Evolutionary conservation across 35 echinoderm and acorn worm genomes (phyloP).

Genomic region (Hemicentrotus pulcherrimus): DNA sequence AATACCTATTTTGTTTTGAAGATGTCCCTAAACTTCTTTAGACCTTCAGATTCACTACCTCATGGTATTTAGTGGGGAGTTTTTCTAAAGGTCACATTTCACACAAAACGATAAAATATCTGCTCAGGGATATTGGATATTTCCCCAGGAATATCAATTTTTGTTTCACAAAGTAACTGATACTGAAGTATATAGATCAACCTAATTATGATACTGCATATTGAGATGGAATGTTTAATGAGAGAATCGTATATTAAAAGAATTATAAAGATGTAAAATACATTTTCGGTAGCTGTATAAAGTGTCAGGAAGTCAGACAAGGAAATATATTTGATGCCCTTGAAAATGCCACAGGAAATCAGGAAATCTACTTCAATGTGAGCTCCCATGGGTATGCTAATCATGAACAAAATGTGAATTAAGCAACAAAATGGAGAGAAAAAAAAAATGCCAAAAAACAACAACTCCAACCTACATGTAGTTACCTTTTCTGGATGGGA

Average conservation of each 20-base stretch:
- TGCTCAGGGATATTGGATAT: not conserved
- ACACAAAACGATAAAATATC: not conserved
- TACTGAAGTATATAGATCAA: not conserved
- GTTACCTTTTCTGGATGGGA: too few species aligned
- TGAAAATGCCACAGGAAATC: constrained; percentile 16
- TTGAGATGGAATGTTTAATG: not conserved
- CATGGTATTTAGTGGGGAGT: not conserved
- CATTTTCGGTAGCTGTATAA: not conserved
- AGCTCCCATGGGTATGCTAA: not conserved
- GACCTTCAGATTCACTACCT: not conserved
- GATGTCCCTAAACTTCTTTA: not conserved
- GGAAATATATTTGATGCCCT: constrained; percentile 3
- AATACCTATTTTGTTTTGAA: too few species aligned
- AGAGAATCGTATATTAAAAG: not conserved
- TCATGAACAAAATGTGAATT: too few species aligned
- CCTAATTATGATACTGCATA: not conserved
- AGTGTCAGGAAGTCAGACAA: not conserved
- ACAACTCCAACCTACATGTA: too few species aligned
- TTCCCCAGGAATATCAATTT: constrained; percentile 24
- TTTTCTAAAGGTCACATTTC: not conserved
- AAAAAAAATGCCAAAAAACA: too few species aligned
- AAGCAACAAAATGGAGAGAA: not conserved
- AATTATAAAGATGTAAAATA: not conserved
- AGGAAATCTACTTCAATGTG: not conserved
- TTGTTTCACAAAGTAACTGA: not conserved